These are phyloP conservation scores for Clarias magur DNA, from an alignment of 2,113 vertebrate species.

Conservation along the genomic window DNA sequence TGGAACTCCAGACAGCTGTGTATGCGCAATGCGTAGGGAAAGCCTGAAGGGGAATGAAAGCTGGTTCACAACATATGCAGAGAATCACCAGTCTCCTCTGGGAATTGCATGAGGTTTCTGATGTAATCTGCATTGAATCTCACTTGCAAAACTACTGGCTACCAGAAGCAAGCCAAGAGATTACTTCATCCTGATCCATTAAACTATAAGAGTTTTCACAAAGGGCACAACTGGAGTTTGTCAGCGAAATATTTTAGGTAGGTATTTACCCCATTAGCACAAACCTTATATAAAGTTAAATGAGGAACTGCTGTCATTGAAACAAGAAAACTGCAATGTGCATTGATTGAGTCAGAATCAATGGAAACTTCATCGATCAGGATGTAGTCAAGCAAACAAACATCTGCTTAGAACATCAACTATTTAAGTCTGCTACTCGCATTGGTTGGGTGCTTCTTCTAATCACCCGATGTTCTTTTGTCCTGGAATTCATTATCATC, in stretches of 20 bases:
- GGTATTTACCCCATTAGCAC: neutral
- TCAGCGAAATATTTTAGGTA: neutral
- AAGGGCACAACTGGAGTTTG: neutral
- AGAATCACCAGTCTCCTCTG: conserved; percentile 3
- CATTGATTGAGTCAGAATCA: neutral
- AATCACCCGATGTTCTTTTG: neutral
- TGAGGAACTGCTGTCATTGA: neutral
- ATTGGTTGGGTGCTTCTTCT: neutral
- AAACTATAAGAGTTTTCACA: neutral
- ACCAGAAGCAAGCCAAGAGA: neutral
- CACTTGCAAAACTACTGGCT: neutral
- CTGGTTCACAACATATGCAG: neutral
- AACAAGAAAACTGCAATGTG: neutral
- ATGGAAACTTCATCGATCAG: neutral
- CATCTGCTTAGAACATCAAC: neutral
- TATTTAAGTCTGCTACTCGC: neutral
- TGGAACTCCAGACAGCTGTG: neutral
- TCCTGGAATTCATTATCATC: neutral
- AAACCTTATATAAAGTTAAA: neutral
- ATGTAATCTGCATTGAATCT: neutral
- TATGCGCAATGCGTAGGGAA: conserved; percentile 3
- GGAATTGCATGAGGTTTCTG: conserved; percentile 1
- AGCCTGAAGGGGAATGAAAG: conserved; percentile 9
- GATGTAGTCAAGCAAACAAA: neutral
- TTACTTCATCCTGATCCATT: neutral